Conservation (phyloP, 2,888 invertebrate genomes). For the Drosophila setosimentum region DNA sequence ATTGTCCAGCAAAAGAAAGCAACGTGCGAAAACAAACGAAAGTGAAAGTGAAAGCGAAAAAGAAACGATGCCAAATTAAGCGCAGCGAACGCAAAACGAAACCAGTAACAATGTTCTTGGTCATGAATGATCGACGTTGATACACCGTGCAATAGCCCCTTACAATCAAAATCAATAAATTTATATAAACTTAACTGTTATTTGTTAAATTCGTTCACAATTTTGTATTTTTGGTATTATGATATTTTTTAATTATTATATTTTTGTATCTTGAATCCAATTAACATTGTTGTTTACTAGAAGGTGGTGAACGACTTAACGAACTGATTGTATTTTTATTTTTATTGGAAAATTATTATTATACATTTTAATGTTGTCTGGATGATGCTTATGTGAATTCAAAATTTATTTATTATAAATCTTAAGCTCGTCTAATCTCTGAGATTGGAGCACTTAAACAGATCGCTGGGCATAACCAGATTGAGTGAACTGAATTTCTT, state of each 20-base stretch:
- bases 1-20: constrained; percentile 41
- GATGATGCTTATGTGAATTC: neutral
- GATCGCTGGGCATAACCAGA: neutral
- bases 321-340: neutral
- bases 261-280: neutral
- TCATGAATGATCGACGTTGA: neutral
- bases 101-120: neutral
- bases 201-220: neutral
- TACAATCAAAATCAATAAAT: neutral
- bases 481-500: neutral
- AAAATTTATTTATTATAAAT: neutral
- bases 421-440: neutral
- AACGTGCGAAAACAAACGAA: constrained; percentile 42
- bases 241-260: neutral
- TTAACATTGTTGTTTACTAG: neutral
- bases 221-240: neutral
- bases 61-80: constrained; percentile 6
- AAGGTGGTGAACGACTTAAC: neutral
- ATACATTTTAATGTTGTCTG: neutral
- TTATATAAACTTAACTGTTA: neutral
- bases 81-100: constrained; percentile 8
- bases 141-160: neutral
- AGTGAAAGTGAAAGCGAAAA: constrained; percentile 23
- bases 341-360: neutral
- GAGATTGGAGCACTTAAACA: neutral